phyloP scores from a whole-genome alignment of 1,140 invertebrate species.

The Agrilus planipennis region DNA sequence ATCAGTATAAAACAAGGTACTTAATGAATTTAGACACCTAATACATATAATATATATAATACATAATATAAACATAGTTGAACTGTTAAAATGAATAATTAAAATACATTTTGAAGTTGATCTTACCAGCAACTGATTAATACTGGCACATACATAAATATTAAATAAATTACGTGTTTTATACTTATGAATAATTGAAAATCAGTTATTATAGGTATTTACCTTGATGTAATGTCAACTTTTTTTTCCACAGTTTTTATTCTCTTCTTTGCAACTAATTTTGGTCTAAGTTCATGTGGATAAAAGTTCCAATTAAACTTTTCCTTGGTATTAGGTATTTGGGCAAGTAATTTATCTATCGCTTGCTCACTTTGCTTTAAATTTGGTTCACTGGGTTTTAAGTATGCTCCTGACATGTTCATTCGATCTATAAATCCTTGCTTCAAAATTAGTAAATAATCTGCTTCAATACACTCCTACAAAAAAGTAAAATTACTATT shows the following conservation, averaged over 20 bases:
- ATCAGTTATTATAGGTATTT: slow-evolving; percentile 4
- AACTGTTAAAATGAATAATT: too few species aligned
- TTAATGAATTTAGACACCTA: too few species aligned
- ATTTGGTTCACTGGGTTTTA: slow-evolving; percentile 30
- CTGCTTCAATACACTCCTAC: slow-evolving; percentile 33
- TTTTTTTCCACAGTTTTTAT: slow-evolving; percentile 19
- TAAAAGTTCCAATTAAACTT: slow-evolving; percentile 45
- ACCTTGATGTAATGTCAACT: slow-evolving; percentile 32
- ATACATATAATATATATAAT: too few species aligned
- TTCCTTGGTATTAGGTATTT: slow-evolving; percentile 32
- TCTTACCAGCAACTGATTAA: too few species aligned
- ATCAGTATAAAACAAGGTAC: too few species aligned
- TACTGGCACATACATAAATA: too few species aligned
- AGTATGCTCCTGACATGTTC: slow-evolving; percentile 41
- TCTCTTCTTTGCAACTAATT: slow-evolving; percentile 28
- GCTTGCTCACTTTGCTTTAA: slow-evolving; percentile 44
- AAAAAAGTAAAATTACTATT: slow-evolving; percentile 16
- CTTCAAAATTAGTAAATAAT: slow-evolving; percentile 46
- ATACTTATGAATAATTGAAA: too few species aligned
- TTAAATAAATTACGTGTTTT: too few species aligned
- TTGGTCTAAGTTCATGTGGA: slow-evolving; percentile 42
- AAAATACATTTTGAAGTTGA: too few species aligned
- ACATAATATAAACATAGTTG: too few species aligned
- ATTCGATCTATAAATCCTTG: slow-evolving; percentile 46
- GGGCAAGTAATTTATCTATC: slow-evolving; percentile 49